These are phyloP conservation scores for Cerastis rubricosa DNA, from an alignment of 2,888 invertebrate species.

Conservation along the genomic window DNA sequence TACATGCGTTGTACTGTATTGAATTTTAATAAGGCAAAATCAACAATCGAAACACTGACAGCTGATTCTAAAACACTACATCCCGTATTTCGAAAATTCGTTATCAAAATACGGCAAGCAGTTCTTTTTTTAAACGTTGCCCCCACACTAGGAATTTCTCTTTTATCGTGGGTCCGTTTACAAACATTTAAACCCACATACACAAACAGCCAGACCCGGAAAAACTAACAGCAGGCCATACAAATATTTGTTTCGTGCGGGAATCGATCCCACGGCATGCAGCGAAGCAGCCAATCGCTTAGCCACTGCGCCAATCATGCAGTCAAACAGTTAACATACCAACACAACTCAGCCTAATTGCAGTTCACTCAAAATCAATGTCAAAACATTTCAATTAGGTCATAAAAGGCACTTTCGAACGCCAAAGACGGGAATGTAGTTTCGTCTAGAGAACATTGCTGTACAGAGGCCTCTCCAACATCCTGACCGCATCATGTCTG, in stretches of 20 bases:
- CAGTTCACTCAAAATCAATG: not conserved
- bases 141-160: no score
- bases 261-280: no score
- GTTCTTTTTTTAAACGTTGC: no score
- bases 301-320: no score
- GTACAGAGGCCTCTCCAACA: not conserved
- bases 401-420: not conserved
- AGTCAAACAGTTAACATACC: not conserved
- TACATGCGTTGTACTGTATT: not conserved
- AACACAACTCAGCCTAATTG: not conserved
- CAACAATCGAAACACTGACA: not conserved
- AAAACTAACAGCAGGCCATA: no score
- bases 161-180: no score
- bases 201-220: no score
- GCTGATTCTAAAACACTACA: not conserved
- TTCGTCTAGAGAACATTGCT: not conserved
- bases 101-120: no score
- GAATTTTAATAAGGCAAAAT: not conserved
- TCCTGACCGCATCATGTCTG: not conserved
- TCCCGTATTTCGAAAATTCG: no score
- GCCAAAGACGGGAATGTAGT: not conserved
- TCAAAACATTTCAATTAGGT: not conserved
- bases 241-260: no score
- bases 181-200: no score
- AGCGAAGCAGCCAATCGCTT: no score